Evolutionary conservation across 2,113 vertebrate genomes (phyloP).

Genomic region (Muscicapa adusta): DNA sequence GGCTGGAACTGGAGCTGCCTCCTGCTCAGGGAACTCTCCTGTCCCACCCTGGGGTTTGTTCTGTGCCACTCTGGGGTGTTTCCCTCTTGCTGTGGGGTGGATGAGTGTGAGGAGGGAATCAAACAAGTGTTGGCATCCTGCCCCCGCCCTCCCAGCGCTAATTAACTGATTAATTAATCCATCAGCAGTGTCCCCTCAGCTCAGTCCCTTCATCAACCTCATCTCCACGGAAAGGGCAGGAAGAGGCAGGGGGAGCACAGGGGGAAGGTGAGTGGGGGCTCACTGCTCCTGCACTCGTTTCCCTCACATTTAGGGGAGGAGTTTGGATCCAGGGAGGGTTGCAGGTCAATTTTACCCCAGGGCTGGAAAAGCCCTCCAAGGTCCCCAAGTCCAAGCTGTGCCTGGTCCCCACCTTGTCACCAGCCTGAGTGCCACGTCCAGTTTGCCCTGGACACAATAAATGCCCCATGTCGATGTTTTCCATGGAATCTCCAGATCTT

Average conservation of each 20-base stretch:
- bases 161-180: background rate
- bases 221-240: rapidly evolving
- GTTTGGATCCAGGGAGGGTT: rapidly evolving
- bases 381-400: background rate
- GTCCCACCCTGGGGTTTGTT: rapidly evolving
- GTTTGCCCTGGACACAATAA: rapidly evolving
- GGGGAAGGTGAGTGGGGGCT: rapidly evolving
- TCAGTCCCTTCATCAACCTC: too few species aligned
- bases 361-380: background rate
- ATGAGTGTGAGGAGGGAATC: rapidly evolving
- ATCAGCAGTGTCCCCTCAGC: background rate
- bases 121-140: rapidly evolving
- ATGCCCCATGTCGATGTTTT: rapidly evolving
- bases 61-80: rapidly evolving
- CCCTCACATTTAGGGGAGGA: rapidly evolving
- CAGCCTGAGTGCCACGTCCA: background rate
- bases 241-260: rapidly evolving
- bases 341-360: rapidly evolving
- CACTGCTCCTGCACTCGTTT: rapidly evolving
- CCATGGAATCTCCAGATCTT: background rate
- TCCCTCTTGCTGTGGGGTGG: background rate
- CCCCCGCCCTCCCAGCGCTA: background rate
- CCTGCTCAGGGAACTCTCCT: rapidly evolving
- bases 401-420: background rate
- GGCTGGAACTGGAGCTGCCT: background rate